Conservation (phyloP, 2,113 vertebrate species). For the Pangasianodon hypophthalmus region DNA sequence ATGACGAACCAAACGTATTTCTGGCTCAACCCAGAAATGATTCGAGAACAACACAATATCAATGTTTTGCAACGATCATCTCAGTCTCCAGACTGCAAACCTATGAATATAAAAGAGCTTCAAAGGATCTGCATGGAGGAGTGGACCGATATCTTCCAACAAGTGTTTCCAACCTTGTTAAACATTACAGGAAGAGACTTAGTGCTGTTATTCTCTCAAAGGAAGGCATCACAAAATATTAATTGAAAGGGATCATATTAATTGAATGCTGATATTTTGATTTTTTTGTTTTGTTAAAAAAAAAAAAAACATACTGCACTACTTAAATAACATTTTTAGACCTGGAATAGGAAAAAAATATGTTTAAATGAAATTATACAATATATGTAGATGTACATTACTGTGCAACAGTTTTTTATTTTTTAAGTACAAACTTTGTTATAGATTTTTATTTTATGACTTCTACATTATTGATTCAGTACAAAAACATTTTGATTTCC, state of each 20-base stretch:
- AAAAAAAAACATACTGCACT: neutral
- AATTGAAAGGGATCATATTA: no score
- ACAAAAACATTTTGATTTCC: no score
- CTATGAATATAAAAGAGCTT: neutral
- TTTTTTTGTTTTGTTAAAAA: no score
- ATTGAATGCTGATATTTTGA: no score
- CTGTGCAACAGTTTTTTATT: no score
- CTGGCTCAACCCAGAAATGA: no score
- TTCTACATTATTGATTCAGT: no score
- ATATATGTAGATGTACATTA: neutral
- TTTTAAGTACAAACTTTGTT: no score
- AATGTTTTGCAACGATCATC: neutral
- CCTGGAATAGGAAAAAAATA: neutral
- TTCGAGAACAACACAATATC: neutral
- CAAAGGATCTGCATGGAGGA: neutral
- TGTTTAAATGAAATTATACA: neutral
- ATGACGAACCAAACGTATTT: neutral
- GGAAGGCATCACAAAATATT: no score
- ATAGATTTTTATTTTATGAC: no score
- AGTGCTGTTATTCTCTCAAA: neutral
- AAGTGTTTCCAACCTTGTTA: neutral
- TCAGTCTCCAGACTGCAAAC: neutral
- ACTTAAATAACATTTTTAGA: neutral
- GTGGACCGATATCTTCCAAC: neutral
- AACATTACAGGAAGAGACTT: neutral